Conservation (phyloP, 2,888 invertebrate genomes). For the Chamaedrilus cognettii region DNA sequence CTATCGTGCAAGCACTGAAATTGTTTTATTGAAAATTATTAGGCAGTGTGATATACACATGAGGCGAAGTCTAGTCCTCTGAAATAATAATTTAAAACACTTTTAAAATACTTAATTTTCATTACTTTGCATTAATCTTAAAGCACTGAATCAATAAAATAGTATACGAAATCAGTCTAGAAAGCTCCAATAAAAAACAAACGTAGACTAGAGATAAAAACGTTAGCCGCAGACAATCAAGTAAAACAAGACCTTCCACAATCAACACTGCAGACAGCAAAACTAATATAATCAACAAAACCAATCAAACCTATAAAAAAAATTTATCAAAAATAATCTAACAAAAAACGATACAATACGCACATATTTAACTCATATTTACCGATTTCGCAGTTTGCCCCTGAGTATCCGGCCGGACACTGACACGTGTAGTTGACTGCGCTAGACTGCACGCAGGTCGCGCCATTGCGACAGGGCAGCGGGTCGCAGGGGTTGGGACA, state of each 20-base stretch:
- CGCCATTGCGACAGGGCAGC: conserved; percentile 16
- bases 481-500: conserved; percentile 8
- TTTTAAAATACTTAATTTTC: no score
- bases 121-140: no score
- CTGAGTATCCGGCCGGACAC: conserved; percentile 8
- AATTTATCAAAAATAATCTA: not conserved
- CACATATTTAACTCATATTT: no score
- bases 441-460: conserved; percentile 1
- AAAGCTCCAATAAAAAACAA: not conserved
- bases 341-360: not conserved
- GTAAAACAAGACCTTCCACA: not conserved
- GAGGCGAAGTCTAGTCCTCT: no score
- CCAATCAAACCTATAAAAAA: not conserved
- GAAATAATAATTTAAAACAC: not conserved
- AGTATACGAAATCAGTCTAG: not conserved
- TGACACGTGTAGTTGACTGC: not conserved
- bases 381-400: conserved; percentile 15
- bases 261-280: not conserved
- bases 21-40: no score
- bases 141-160: no score
- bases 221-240: not conserved
- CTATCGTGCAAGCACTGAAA: no score
- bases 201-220: not conserved
- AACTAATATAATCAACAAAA: not conserved
- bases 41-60: no score